Percentiles rank a stretch among this genome's conserved stretches.
phyloP scores from a whole-genome alignment of 2,888 invertebrate genomes.

The Caenorhabditis plicata region DNA sequence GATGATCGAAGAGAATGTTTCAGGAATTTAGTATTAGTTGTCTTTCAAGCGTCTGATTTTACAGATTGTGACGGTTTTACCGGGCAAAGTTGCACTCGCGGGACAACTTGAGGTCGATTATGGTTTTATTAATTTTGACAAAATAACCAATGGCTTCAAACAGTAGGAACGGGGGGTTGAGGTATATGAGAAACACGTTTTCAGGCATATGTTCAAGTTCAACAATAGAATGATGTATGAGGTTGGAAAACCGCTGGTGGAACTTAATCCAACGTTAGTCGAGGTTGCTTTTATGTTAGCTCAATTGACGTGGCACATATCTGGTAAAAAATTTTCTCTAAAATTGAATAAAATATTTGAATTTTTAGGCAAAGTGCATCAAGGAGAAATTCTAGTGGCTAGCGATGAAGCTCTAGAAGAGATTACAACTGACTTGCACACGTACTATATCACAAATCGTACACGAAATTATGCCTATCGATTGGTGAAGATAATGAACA shows the following conservation, averaged over 20 bases:
- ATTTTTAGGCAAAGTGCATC: constrained; percentile 18
- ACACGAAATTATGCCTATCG: constrained; percentile 38
- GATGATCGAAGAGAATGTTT: constrained; percentile 17
- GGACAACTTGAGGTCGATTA: constrained; percentile 14
- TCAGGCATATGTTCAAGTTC: constrained; percentile 21
- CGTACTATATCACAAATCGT: constrained; percentile 26
- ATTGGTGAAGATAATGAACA: constrained; percentile 42
- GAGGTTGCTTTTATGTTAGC: constrained; percentile 38
- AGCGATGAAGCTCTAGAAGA: constrained; percentile 26
- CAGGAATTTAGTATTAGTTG: too few species aligned
- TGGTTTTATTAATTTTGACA: constrained; percentile 16
- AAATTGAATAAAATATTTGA: background rate
- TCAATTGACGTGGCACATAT: constrained; percentile 34
- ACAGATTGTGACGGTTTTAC: constrained; percentile 19
- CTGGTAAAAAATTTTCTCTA: constrained; percentile 19
- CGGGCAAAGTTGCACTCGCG: constrained; percentile 12
- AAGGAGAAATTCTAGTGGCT: constrained; percentile 22
- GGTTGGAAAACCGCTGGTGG: constrained; percentile 27
- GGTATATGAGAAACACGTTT: constrained; percentile 2
- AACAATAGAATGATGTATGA: constrained; percentile 33
- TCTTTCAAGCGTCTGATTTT: too few species aligned
- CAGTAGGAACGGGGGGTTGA: background rate
- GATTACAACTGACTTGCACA: constrained; percentile 33
- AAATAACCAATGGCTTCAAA: constrained; percentile 23
- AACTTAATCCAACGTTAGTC: constrained; percentile 15